A percentile compares a stretch with the other conserved stretches of the same genome.
Conservation (phyloP, 1,140 invertebrate species). For the Octopus bimaculoides region DNA sequence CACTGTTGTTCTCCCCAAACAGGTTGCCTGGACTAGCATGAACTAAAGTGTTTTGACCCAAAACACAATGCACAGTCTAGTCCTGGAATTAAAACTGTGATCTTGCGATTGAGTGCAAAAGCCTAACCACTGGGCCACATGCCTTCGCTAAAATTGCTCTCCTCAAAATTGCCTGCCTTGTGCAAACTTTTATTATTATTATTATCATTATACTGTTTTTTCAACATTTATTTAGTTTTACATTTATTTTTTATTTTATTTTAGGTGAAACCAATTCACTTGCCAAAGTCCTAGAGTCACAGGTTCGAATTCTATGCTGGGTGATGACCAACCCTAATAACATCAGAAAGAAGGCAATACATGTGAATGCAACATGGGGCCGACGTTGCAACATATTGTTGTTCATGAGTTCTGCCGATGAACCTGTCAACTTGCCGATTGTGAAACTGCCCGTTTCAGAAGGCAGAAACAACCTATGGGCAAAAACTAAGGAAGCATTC, state of each 20-base stretch:
- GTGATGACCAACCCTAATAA: conserved; percentile 90
- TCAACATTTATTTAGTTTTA: background rate
- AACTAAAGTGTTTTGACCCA: too few relatives aligned
- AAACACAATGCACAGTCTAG: too few relatives aligned
- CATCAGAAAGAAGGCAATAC: conserved; percentile 83
- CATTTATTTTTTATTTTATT: conserved; percentile 21
- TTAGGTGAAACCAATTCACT: conserved; percentile 28
- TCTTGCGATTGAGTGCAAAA: too few relatives aligned
- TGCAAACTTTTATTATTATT: too few relatives aligned
- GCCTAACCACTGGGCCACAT: too few relatives aligned
- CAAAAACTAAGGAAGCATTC: conserved; percentile 51
- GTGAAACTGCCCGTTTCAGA: conserved; percentile 38
- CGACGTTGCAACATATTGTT: conserved; percentile 55
- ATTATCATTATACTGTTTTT: background rate
- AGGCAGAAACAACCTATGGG: conserved; percentile 47
- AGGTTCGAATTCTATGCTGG: conserved; percentile 84
- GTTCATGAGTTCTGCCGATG: conserved; percentile 56
- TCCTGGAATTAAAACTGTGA: too few relatives aligned
- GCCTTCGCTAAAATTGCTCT: too few relatives aligned
- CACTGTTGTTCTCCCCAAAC: too few relatives aligned
- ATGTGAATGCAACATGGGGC: conserved; percentile 77
- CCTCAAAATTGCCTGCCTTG: too few relatives aligned
- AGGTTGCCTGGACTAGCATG: too few relatives aligned
- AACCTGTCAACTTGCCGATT: conserved; percentile 28
- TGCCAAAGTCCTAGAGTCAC: conserved; percentile 31